These are phyloP conservation scores for Chaetops frenatus DNA, from an alignment of 2,113 vertebrate genomes.

Conservation along the genomic window DNA sequence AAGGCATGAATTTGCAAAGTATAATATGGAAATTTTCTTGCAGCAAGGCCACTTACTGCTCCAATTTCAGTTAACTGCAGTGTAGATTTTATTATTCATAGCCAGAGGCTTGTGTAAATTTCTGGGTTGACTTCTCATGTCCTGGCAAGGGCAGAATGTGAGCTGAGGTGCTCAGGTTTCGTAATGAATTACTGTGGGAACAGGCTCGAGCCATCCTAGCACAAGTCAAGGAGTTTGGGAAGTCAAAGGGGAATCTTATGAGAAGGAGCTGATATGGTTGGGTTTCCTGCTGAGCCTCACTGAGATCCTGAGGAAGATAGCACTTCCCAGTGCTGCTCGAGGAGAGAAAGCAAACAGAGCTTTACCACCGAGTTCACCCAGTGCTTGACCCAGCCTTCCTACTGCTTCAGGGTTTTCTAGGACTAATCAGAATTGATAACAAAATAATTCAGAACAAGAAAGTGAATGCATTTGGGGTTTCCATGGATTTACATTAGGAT, in stretches of 20 bases:
- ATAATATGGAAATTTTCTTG: neutral
- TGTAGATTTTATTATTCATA: slow-evolving; percentile 33
- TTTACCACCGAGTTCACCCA: neutral
- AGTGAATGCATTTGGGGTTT: slow-evolving; percentile 43
- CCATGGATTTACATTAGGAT: neutral
- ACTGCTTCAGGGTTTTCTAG: slow-evolving; percentile 49
- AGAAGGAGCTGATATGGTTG: neutral
- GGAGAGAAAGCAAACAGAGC: neutral
- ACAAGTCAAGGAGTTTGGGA: neutral
- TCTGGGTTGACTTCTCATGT: slow-evolving; percentile 13
- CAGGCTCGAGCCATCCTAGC: neutral
- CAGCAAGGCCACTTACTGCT: neutral
- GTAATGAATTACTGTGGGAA: slow-evolving; percentile 43
- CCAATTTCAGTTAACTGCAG: neutral
- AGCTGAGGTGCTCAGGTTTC: neutral
- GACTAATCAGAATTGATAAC: slow-evolving; percentile 46
- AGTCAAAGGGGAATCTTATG: slow-evolving; percentile 16
- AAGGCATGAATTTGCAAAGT: neutral
- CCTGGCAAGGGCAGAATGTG: neutral
- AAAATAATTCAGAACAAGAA: slow-evolving; percentile 46
- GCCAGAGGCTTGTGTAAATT: slow-evolving; percentile 42
- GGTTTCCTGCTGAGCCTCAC: neutral
- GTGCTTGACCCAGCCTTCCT: slow-evolving; percentile 53
- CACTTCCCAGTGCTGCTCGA: neutral
- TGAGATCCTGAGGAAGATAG: slow-evolving; percentile 29